Evolutionary conservation across 1,140 invertebrate species (phyloP).

Genomic region (Pseudomyrmex sp.): DNA sequence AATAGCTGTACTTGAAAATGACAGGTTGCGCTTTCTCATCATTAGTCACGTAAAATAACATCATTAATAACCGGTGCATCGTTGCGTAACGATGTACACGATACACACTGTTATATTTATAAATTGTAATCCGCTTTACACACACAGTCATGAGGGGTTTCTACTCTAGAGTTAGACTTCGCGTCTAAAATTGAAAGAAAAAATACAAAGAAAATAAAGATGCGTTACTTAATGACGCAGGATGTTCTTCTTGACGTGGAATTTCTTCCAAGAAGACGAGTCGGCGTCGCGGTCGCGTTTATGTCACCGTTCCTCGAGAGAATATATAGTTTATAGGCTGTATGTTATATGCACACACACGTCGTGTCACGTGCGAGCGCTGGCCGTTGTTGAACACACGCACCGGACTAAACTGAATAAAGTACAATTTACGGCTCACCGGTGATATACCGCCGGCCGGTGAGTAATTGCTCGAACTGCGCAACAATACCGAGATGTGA

Average conservation of each 20-base stretch:
- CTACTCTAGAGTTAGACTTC: too few relatives aligned
- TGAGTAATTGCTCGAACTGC: constrained; percentile 41
- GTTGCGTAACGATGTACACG: constrained; percentile 18
- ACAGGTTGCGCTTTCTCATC: constrained; percentile 13
- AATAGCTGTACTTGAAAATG: constrained; percentile 16
- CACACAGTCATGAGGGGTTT: neutral
- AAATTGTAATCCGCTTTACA: neutral
- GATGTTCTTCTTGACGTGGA: neutral
- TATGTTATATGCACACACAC: constrained; percentile 18
- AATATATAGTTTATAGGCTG: constrained; percentile 32
- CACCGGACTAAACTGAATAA: constrained; percentile 59
- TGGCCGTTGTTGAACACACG: constrained; percentile 15
- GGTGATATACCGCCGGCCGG: constrained; percentile 54
- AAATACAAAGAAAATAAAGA: constrained; percentile 22
- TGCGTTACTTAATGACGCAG: constrained; percentile 27
- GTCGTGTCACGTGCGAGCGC: constrained; percentile 19
- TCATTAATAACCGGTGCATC: constrained; percentile 41
- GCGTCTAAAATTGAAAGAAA: too few relatives aligned
- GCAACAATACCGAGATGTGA: constrained; percentile 7
- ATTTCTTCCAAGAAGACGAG: constrained; percentile 28
- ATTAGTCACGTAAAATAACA: constrained; percentile 17
- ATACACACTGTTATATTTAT: constrained; percentile 2
- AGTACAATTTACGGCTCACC: constrained; percentile 33
- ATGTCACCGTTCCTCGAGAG: constrained; percentile 26
- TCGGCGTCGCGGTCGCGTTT: constrained; percentile 26